Evolutionary conservation across 2,797 vertebrate genomes (phyloP), one percentile per base, ranked within the genome.

Genomic region (Odontamblyopus rebecca): DNA sequence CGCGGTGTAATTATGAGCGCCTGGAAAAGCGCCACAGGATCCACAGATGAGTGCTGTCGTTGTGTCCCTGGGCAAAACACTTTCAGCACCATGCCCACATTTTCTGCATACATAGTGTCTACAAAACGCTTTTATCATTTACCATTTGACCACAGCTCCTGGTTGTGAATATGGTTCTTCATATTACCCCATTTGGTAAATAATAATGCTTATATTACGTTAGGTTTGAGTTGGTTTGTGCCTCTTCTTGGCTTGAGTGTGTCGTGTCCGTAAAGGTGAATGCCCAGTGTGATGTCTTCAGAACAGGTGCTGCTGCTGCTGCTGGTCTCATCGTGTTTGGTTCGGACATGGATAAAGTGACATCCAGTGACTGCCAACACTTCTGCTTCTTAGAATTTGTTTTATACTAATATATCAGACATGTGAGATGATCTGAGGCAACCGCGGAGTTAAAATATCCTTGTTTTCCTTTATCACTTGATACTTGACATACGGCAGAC

Each of bases 261-360:
- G 5, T 11, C 9, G 9, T 38, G 67, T 67, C 23, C 70, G 67
- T 16, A 61, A 73, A 76, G 68, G 70, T 68, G 68, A 71, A 65
- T 59, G 48, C 64, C 32, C 69, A 69, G 2, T 9, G 0, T 15
- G 75, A 75, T 0, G 57, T 69, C 73, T 48, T 19, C 59, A 35
- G 69, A 86, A 76, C 88, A 89, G 88, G 82, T 87, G 85, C 67
- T 54, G 44, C 67, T 54, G 44, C 29, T 35, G 57, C 67, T 54
- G 44, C 30, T 35, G 57, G 74, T 76, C 11, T 79, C 79, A 54
- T 48, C 68, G 38, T 15, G 59, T 65, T 63, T 65, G 61, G 51
- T 67, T 50, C 16, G 12, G 44, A 48, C 67, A 30, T 2, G 60
- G 63, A 57, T 61, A 68, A 16, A 54, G 61, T 69, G 72, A 66